These are phyloP conservation scores for Eilema griseolum DNA, from an alignment of 2,888 invertebrate genomes.

Conservation along the genomic window DNA sequence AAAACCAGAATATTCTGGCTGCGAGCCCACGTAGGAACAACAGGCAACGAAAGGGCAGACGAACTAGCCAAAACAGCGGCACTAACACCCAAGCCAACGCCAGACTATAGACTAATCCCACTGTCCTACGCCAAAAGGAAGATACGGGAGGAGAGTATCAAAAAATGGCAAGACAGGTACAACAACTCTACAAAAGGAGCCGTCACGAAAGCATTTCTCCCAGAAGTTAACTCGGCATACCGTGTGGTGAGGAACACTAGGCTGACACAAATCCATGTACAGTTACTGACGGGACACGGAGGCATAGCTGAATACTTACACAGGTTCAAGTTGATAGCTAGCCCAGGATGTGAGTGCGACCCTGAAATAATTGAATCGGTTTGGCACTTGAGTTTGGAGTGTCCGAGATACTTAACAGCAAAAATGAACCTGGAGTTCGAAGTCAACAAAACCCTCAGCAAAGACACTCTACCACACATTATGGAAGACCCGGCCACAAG, in stretches of 20 bases:
- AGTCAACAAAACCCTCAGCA: neutral
- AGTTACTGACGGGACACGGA: too few species aligned
- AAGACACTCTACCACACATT: neutral
- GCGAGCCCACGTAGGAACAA: constrained; percentile 20
- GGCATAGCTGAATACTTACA: too few species aligned
- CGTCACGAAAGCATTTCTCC: too few species aligned
- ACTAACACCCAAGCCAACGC: neutral
- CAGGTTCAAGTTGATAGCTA: too few species aligned
- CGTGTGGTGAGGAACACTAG: too few species aligned
- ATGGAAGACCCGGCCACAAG: neutral
- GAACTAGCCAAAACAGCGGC: too few species aligned
- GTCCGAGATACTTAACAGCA: constrained; percentile 4
- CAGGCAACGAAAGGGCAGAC: constrained; percentile 25
- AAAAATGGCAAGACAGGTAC: constrained; percentile 22
- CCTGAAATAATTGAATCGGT: constrained; percentile 13
- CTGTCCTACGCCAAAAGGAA: constrained; percentile 17
- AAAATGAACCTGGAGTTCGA: constrained; percentile 11
- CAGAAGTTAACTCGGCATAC: too few species aligned
- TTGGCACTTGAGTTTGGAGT: constrained; percentile 13
- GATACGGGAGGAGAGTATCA: constrained; percentile 14
- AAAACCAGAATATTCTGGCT: constrained; percentile 24
- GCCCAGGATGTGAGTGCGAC: too few species aligned
- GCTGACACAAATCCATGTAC: too few species aligned
- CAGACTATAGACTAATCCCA: constrained; percentile 15
- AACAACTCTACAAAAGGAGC: constrained; percentile 12